phyloP scores from a whole-genome alignment of 2,113 vertebrate genomes.

The Etia nguti region DNA sequence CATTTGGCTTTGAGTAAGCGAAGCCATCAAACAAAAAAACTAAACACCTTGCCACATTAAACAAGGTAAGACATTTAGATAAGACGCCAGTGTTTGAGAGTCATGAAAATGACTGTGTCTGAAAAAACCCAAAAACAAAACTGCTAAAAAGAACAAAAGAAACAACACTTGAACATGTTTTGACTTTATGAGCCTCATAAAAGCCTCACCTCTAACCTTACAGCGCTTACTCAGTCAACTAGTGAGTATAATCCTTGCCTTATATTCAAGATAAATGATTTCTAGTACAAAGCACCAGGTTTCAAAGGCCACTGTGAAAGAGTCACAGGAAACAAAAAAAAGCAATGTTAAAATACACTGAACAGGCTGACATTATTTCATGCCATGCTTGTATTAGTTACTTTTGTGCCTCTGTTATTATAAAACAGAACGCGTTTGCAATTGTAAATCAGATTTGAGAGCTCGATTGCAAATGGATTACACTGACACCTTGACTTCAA shows the following conservation, averaged over 20 bases:
- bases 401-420: neutral
- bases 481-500: neutral
- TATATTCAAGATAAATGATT: neutral
- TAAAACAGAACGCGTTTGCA: neutral
- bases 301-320: neutral
- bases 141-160: neutral
- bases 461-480: neutral
- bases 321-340: fast-evolving
- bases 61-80: neutral
- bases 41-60: neutral
- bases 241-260: neutral
- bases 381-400: neutral
- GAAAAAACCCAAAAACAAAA: neutral
- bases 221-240: neutral
- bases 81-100: neutral
- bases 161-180: neutral
- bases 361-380: neutral
- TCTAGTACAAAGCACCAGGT: neutral
- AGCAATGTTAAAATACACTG: neutral
- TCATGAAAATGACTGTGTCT: neutral
- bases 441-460: neutral
- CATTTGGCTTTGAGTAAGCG: neutral
- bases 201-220: neutral
- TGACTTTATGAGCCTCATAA: neutral
- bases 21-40: neutral